Percentiles rank a stretch among this genome's conserved stretches.
Conservation (phyloP, 1,140 invertebrate species). For the Oryctes rhinoceros region DNA sequence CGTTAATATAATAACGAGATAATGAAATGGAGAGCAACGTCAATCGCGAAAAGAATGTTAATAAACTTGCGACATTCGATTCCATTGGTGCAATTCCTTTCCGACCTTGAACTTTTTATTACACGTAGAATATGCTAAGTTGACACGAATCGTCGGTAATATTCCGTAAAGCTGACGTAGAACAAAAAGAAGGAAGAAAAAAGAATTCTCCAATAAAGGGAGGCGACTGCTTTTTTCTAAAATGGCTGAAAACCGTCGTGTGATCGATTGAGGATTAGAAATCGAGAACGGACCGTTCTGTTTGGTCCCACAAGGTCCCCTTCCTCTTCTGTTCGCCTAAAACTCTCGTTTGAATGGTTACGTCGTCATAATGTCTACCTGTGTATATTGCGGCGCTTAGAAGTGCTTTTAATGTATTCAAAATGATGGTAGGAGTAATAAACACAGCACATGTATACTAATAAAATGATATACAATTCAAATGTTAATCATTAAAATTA, state of each 20-base stretch:
- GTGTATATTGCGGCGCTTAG: not conserved
- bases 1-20: not conserved
- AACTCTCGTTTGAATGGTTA: not conserved
- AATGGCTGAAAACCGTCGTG: slow-evolving; percentile 10
- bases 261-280: slow-evolving; percentile 3
- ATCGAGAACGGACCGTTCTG: slow-evolving; percentile 1
- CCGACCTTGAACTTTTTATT: slow-evolving; percentile 6
- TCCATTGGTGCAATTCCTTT: not conserved
- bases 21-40: not conserved
- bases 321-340: not conserved
- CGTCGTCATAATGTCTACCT: not conserved
- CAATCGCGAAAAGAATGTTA: not conserved
- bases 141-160: no score
- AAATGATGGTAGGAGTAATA: no score
- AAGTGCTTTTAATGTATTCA: no score
- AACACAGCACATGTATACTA: no score
- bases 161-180: no score
- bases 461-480: no score
- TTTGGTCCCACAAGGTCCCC: slow-evolving; percentile 7
- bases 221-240: not conserved
- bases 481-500: no score
- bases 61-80: not conserved
- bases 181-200: no score
- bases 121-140: not conserved
- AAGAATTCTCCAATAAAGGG: not conserved